These are phyloP conservation scores for Saguinus imperator DNA, from an alignment of 2,113 vertebrate genomes.

Conservation along the genomic window DNA sequence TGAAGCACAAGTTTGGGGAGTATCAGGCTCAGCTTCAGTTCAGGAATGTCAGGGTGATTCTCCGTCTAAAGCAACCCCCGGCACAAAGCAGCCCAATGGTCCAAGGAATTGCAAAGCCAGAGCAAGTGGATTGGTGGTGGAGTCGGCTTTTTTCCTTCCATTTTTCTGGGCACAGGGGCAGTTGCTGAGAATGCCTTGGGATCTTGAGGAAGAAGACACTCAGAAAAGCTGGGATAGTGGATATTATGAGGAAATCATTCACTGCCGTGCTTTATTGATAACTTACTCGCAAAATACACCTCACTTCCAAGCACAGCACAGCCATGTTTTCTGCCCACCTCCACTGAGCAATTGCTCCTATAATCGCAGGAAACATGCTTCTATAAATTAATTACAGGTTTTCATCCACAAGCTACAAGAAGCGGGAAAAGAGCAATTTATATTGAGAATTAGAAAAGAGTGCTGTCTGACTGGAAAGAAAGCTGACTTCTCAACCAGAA, in stretches of 20 bases:
- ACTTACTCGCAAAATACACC: not conserved
- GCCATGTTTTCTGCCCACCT: accelerated
- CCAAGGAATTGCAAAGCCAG: not conserved
- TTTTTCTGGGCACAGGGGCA: not conserved
- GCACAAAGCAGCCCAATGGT: accelerated
- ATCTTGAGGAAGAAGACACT: not conserved
- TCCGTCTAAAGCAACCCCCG: not conserved
- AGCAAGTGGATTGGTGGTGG: not conserved
- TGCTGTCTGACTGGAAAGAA: not conserved
- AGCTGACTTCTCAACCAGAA: not conserved
- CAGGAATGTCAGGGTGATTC: not conserved
- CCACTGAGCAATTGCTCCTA: not conserved
- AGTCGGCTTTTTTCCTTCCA: not conserved
- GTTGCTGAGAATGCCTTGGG: not conserved
- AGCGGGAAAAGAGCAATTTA: not conserved
- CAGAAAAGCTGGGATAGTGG: not conserved
- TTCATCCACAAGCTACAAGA: not conserved
- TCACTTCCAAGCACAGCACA: not conserved
- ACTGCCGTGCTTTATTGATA: not conserved
- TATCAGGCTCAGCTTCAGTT: not conserved
- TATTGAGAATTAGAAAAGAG: not conserved
- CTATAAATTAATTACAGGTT: not conserved
- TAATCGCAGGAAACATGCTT: not conserved
- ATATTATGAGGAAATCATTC: not conserved
- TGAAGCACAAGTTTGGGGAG: too few relatives aligned